phyloP scores from a whole-genome alignment of 2,888 invertebrate genomes.

The Leptogaster cylindrica region DNA sequence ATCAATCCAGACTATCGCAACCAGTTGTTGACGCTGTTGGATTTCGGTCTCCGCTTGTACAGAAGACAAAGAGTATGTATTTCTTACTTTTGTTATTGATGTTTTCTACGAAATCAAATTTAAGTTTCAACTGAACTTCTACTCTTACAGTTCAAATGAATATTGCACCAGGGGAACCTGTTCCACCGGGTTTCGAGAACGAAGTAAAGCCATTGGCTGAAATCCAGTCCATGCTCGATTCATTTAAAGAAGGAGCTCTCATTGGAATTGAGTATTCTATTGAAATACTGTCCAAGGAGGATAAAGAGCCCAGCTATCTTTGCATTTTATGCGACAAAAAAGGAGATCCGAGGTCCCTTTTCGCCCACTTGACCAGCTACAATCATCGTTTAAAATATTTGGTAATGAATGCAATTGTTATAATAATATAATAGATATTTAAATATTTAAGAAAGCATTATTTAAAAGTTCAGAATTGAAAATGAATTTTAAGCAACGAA shows the following conservation, averaged over 20 bases:
- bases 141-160: slow-evolving; percentile 53
- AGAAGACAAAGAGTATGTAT: slow-evolving; percentile 48
- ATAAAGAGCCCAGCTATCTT: slow-evolving; percentile 75
- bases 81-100: no score
- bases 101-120: no score
- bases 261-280: slow-evolving; percentile 82
- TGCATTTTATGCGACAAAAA: slow-evolving; percentile 81
- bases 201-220: slow-evolving; percentile 63
- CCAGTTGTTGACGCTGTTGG: slow-evolving; percentile 46
- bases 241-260: slow-evolving; percentile 62
- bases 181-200: slow-evolving; percentile 75
- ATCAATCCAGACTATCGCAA: slow-evolving; percentile 49
- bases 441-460: no score
- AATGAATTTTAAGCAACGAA: no score
- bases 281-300: slow-evolving; percentile 72
- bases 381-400: slow-evolving; percentile 78
- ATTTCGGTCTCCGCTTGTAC: slow-evolving; percentile 47
- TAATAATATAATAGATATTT: no score
- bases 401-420: no score
- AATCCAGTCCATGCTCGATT: slow-evolving; percentile 64
- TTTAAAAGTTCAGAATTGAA: no score
- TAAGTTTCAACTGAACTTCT: neutral
- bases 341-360: slow-evolving; percentile 78
- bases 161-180: slow-evolving; percentile 69
- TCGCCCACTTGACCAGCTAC: slow-evolving; percentile 79